Percentiles rank a stretch among this genome's conserved stretches.
phyloP scores from a whole-genome alignment of 1,140 invertebrate genomes.

The Papilio xuthus region DNA sequence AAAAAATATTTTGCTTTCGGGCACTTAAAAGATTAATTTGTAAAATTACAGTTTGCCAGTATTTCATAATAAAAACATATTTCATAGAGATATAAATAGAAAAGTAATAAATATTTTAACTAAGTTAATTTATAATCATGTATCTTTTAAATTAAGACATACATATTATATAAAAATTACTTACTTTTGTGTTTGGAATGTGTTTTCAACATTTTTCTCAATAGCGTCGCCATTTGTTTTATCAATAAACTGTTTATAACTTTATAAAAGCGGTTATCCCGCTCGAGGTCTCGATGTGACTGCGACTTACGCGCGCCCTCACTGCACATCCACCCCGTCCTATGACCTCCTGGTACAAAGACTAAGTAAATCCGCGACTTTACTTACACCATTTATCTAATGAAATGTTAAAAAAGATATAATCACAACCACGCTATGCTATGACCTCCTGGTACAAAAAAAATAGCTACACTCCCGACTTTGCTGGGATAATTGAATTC shows the following conservation, averaged over 20 bases:
- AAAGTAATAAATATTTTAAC: constrained; percentile 1
- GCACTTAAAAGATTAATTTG: no score
- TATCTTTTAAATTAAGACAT: not conserved
- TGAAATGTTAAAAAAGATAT: no score
- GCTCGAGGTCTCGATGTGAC: constrained; percentile 52
- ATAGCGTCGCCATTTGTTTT: constrained; percentile 81
- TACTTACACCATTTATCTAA: not conserved
- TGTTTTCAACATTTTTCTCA: constrained; percentile 85
- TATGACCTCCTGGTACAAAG: constrained; percentile 41
- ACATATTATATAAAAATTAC: constrained; percentile 58
- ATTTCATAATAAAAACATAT: no score
- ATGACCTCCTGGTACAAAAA: constrained; percentile 36
- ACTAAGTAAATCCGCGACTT: not conserved
- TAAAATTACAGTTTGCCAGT: no score
- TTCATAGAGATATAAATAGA: no score
- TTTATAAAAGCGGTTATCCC: constrained; percentile 55
- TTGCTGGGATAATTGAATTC: no score
- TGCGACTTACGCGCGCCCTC: constrained; percentile 47
- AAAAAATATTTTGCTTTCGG: no score
- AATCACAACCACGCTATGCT: constrained; percentile 52
- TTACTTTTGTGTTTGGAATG: constrained; percentile 87
- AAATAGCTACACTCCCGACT: no score
- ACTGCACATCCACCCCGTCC: constrained; percentile 50
- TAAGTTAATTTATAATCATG: no score
- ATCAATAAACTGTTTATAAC: constrained; percentile 6